These are phyloP conservation scores for Cosmia trapezina DNA, from an alignment of 2,888 invertebrate species.

Conservation along the genomic window DNA sequence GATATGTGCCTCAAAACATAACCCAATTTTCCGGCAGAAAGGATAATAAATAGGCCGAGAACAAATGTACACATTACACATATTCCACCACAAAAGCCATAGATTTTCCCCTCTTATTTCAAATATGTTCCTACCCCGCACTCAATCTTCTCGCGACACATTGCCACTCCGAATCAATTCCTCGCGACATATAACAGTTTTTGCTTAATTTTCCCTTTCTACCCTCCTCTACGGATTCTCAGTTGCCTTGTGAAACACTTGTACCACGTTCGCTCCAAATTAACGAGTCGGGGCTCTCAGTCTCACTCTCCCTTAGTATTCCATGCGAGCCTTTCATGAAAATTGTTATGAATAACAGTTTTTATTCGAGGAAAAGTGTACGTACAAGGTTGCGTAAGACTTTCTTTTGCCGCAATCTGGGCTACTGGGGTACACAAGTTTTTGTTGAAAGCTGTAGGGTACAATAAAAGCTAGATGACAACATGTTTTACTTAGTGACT, in stretches of 20 bases:
- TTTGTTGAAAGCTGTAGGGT: conserved; percentile 44
- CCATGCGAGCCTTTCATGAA: conserved; percentile 52
- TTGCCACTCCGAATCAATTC: conserved; percentile 71
- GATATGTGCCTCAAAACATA: neutral
- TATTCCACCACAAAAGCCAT: conserved; percentile 4
- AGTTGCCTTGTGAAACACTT: conserved; percentile 69
- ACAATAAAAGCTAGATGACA: conserved; percentile 54
- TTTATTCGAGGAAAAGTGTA: conserved; percentile 51
- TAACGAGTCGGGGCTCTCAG: conserved; percentile 59
- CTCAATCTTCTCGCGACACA: conserved; percentile 38
- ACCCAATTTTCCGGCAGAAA: neutral
- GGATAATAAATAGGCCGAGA: neutral
- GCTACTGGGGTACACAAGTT: conserved; percentile 42
- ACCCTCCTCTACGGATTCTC: conserved; percentile 51
- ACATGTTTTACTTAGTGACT: conserved; percentile 49
- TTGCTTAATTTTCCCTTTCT: conserved; percentile 66
- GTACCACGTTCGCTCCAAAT: conserved; percentile 64
- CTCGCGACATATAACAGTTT: conserved; percentile 65
- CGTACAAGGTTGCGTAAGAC: conserved; percentile 48
- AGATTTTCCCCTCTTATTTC: conserved; percentile 13
- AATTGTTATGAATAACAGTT: conserved; percentile 62
- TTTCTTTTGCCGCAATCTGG: conserved; percentile 52
- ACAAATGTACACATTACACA: conserved; percentile 7
- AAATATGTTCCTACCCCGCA: conserved; percentile 16
- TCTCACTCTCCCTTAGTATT: conserved; percentile 55